phyloP scores from a whole-genome alignment of 2,113 vertebrate species.

The Panthera uncia region DNA sequence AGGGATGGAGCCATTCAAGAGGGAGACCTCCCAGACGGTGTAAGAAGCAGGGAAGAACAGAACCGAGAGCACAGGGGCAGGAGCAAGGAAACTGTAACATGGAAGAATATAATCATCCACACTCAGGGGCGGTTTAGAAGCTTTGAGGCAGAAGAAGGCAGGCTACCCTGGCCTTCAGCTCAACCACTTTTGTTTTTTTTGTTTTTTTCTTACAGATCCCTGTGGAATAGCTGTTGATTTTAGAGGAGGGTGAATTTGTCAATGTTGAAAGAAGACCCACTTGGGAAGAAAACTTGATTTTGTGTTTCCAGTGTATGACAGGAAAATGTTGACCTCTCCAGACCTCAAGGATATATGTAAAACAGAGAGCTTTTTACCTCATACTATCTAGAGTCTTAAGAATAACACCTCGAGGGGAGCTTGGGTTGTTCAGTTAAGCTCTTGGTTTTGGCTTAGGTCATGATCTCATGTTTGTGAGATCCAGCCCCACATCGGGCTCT shows the following conservation, averaged over 20 bases:
- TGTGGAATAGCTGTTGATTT: neutral
- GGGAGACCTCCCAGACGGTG: neutral
- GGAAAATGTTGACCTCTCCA: neutral
- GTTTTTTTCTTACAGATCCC: neutral
- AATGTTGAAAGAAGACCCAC: neutral
- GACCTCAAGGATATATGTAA: neutral
- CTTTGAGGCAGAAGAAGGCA: neutral
- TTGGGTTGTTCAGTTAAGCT: too few relatives aligned
- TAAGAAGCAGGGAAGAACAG: neutral
- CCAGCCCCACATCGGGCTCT: too few relatives aligned
- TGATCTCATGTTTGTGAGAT: too few relatives aligned
- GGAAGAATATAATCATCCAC: neutral
- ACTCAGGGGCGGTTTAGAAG: neutral
- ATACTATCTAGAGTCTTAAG: neutral
- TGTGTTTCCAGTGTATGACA: neutral
- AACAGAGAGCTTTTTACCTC: neutral
- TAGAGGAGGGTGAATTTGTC: neutral
- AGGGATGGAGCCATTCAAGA: neutral
- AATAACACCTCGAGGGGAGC: neutral
- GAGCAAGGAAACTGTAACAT: neutral
- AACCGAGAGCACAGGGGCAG: neutral
- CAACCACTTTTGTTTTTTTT: neutral
- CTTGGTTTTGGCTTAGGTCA: too few relatives aligned
- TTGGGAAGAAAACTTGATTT: neutral
- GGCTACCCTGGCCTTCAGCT: neutral